Evolutionary conservation across 2,113 vertebrate species (phyloP).

Genomic region (Podarcis raffonei): DNA sequence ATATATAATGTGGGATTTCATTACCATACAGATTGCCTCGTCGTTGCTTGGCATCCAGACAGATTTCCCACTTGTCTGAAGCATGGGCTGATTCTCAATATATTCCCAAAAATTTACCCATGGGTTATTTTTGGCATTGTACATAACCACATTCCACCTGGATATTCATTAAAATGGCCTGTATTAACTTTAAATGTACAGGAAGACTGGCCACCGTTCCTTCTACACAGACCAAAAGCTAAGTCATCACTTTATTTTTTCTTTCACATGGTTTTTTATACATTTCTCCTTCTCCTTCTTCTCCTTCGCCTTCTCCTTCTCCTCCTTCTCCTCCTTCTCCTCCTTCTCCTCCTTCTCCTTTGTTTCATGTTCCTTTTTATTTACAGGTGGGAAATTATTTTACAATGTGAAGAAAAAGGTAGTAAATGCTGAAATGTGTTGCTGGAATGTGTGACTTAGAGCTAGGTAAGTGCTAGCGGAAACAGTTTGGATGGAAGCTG

Average conservation of each 20-base stretch:
- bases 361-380: not conserved
- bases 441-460: too few relatives aligned
- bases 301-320: not conserved
- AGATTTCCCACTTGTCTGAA: not conserved
- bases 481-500: too few relatives aligned
- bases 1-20: conserved; percentile 15
- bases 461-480: too few relatives aligned
- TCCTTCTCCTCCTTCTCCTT: not conserved
- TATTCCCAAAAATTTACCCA: conserved; percentile 57
- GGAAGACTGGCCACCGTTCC: conserved; percentile 49
- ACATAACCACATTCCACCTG: conserved; percentile 36
- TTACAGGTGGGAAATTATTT: conserved; percentile 52
- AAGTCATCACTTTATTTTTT: conserved; percentile 35
- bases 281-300: conserved; percentile 8
- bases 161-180: conserved; percentile 36
- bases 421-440: not conserved
- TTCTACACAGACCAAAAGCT: conserved; percentile 43
- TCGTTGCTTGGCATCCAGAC: not conserved
- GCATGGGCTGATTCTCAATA: not conserved
- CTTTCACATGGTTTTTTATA: not conserved
- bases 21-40: conserved; percentile 12
- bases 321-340: not conserved
- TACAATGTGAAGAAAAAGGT: not conserved
- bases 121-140: conserved; percentile 61
- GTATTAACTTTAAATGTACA: conserved; percentile 41